Evolutionary conservation across 2,113 vertebrate genomes (phyloP), one percentile per base, ranked within the genome.

Genomic region (Falco punctatus): DNA sequence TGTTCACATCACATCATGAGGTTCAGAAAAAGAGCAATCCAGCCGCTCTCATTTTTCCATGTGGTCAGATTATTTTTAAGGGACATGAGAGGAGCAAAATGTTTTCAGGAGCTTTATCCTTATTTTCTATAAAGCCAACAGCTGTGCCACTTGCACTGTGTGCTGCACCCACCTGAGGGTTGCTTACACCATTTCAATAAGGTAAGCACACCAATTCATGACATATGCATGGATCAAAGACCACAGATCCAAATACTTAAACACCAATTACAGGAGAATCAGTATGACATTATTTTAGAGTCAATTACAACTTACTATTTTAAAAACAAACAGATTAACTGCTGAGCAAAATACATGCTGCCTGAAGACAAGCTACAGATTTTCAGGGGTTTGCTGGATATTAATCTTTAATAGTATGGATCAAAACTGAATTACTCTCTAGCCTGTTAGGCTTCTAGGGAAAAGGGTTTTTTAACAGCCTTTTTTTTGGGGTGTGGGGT

Each of bases 131-230:
- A 7, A 69, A 28, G 21, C 30, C 12, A 59, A 52, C 49, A 62
- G 85, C 28, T 0, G 0, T 16, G 46, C 35, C 1, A 0, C n/a
- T 26, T 2, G 21, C 23, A n/a, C 62, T 32, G 7, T 4, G 27
- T 11, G 42, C 67, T 9, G 33, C 48, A 48, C 22, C 26, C 17
- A 15, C 54, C 1, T 0, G 4, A 57, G 49, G 11, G 35, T 2
- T 46, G 75, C 54, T 51, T 35, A 33, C 2, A 54, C 20, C 17
- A 2, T 9, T 48, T 26, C 66, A 64, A 2, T 9, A 20, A 28
- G 21, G 18, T 24, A 46, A 72, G 5, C 54, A 35, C 54, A 62
- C 7, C 19, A n/a, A 7, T 6, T 30, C 14, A 1, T 10, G 70
- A 28, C 18, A 24, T 10, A 24, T 0, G 0, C 40, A 16, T 3